Base-by-base conservation (phyloP, 2,888 invertebrate species). In the Hypomecis atomaria region DNA sequence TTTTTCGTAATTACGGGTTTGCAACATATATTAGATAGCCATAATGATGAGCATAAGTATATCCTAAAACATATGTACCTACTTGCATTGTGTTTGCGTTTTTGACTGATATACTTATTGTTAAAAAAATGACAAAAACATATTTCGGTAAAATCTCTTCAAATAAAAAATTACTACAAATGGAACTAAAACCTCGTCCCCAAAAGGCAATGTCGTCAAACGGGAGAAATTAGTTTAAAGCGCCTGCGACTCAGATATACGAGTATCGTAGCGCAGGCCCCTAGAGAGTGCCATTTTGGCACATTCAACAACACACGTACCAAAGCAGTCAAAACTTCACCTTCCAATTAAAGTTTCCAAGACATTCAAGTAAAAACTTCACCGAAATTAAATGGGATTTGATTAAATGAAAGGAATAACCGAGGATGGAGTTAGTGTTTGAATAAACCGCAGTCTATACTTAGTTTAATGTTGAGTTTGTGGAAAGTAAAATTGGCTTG, bases 161-260 rank as follows among this genome's bases (percentile, higher is more conserved):
- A n/a, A n/a, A n/a, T n/a, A n/a, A n/a, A n/a, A n/a, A n/a, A n/a
- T n/a, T n/a, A n/a, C n/a, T n/a, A n/a, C n/a, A n/a, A n/a, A n/a
- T n/a, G n/a, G n/a, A n/a, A n/a, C n/a, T n/a, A n/a, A n/a, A n/a
- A n/a, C n/a, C n/a, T n/a, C n/a, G n/a, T 60, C 47, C 40, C 53
- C 33, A 62, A 65, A 65, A 67, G 54, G 62, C 53, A 66, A 66
- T 78, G 77, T 78, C 79, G 82, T 69, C 65, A 70, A 66, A 68
- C 79, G 75, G 73, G 78, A 75, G 76, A 78, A 85, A 86, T 85
- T 84, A 86, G 84, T 86, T 86, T 81, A 70, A 78, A 84, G 81
- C 75, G 78, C 75, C 81, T 77, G 67, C 64, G 70, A 81, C 78
- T 82, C 76, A 60, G 65, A 75, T 56, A 58, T 65, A n/a, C n/a